Percentiles rank a stretch among this genome's conserved stretches.
phyloP scores from a whole-genome alignment of 2,888 invertebrate species.

The Drosophila anomelani region DNA sequence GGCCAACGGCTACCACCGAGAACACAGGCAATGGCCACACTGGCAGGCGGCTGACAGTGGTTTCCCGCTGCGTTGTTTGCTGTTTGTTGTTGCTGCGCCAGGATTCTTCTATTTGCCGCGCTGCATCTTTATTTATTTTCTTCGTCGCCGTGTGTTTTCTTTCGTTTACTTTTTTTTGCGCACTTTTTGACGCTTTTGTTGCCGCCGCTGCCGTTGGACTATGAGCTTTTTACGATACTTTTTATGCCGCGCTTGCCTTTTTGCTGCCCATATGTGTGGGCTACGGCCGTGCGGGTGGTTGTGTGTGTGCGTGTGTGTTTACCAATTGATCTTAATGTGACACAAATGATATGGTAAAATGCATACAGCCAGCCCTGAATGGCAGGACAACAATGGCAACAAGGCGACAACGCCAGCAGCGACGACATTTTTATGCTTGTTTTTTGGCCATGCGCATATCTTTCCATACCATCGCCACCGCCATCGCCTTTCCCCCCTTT shows the following conservation, averaged over 20 bases:
- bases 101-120: constrained; percentile 50
- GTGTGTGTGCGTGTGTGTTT: constrained; percentile 65
- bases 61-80: constrained; percentile 54
- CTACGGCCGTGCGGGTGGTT: constrained; percentile 15
- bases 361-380: constrained; percentile 60
- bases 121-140: constrained; percentile 50
- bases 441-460: constrained; percentile 69
- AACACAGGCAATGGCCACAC: constrained; percentile 64
- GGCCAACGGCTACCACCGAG: constrained; percentile 44
- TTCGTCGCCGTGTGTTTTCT: constrained; percentile 24
- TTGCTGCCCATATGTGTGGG: constrained; percentile 50
- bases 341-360: constrained; percentile 83
- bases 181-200: constrained; percentile 73
- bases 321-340: constrained; percentile 84
- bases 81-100: constrained; percentile 29
- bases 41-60: constrained; percentile 48
- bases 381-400: constrained; percentile 59
- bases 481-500: not conserved
- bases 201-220: constrained; percentile 40
- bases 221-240: constrained; percentile 74
- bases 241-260: constrained; percentile 75
- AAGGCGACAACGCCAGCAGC: constrained; percentile 59
- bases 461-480: constrained; percentile 11
- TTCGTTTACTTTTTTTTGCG: constrained; percentile 45
- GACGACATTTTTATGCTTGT: constrained; percentile 74